Evolutionary conservation across 2,888 invertebrate genomes (phyloP).

Genomic region (Neria commutata): DNA sequence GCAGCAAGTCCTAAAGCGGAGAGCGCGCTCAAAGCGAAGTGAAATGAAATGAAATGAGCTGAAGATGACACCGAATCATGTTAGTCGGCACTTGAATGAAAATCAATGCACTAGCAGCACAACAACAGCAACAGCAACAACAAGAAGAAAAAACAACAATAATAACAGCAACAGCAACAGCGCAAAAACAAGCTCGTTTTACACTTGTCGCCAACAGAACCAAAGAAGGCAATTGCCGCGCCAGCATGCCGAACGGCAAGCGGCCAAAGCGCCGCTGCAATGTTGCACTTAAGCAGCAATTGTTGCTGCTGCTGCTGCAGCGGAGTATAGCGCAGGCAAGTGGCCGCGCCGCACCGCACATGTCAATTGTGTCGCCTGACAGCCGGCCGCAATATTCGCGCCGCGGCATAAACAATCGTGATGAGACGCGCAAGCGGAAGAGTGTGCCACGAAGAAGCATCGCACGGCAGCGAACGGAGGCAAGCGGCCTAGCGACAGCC

Average conservation of each 20-base stretch:
- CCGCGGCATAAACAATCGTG: neutral
- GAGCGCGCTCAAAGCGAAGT: neutral
- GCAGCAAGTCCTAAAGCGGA: neutral
- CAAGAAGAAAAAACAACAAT: neutral
- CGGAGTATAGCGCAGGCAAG: neutral
- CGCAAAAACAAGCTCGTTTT: constrained; percentile 45
- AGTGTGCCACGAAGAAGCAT: neutral
- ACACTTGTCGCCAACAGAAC: constrained; percentile 57
- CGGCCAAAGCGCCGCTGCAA: constrained; percentile 1
- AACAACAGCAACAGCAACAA: neutral
- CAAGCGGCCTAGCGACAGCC: no score
- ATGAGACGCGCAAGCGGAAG: neutral
- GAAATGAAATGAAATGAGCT: constrained; percentile 6
- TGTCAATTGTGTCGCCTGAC: constrained; percentile 12
- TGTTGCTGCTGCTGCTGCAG: neutral
- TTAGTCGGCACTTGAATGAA: constrained; percentile 58
- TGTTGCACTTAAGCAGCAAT: neutral
- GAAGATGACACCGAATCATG: constrained; percentile 58
- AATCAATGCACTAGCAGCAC: constrained; percentile 41
- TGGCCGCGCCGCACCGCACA: constrained; percentile 16
- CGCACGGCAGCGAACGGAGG: neutral
- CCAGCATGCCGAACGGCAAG: constrained; percentile 13
- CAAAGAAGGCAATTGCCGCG: constrained; percentile 50
- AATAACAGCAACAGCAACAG: neutral
- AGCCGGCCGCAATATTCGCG: neutral